Conservation (phyloP, 2,888 invertebrate species). For the Synanthedon vespiformis region DNA sequence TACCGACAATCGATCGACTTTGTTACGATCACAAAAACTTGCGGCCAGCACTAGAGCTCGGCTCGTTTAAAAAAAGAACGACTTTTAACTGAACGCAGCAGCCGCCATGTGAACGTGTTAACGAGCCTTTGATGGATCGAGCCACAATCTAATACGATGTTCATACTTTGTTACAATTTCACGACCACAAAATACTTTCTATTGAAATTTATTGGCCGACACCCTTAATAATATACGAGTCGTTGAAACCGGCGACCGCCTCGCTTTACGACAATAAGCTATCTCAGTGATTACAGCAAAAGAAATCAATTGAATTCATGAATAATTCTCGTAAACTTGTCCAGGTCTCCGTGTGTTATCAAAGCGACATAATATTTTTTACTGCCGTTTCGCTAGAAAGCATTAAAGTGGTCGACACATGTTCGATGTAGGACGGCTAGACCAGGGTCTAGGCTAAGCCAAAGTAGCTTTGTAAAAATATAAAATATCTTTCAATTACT, state of each 20-base stretch:
- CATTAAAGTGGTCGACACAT: too few species aligned
- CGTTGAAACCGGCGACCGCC: constrained; percentile 2
- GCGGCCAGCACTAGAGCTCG: constrained; percentile 42
- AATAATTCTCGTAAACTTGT: constrained; percentile 55
- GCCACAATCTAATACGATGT: constrained; percentile 42
- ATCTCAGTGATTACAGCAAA: constrained; percentile 35
- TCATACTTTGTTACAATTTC: constrained; percentile 28
- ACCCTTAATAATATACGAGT: constrained; percentile 14
- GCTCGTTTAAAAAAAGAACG: constrained; percentile 34
- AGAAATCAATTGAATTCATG: constrained; percentile 61
- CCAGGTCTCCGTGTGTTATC: constrained; percentile 31
- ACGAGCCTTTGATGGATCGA: constrained; percentile 64
- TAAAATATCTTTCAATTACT: too few species aligned
- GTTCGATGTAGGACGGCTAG: too few species aligned
- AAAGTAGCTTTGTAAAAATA: too few species aligned
- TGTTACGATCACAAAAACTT: constrained; percentile 38
- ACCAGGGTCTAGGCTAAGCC: too few species aligned
- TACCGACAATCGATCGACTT: constrained; percentile 54
- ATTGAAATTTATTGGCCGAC: constrained; percentile 23
- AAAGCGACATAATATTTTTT: constrained; percentile 54
- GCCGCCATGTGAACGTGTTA: constrained; percentile 46
- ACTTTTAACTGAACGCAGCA: constrained; percentile 7
- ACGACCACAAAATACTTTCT: constrained; percentile 35
- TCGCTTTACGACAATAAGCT: constrained; percentile 24
- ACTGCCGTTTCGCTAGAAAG: constrained; percentile 21